Percentiles rank a stretch among this genome's conserved stretches.
Conservation (phyloP, 2,113 vertebrate genomes). For the Arvicanthis niloticus region DNA sequence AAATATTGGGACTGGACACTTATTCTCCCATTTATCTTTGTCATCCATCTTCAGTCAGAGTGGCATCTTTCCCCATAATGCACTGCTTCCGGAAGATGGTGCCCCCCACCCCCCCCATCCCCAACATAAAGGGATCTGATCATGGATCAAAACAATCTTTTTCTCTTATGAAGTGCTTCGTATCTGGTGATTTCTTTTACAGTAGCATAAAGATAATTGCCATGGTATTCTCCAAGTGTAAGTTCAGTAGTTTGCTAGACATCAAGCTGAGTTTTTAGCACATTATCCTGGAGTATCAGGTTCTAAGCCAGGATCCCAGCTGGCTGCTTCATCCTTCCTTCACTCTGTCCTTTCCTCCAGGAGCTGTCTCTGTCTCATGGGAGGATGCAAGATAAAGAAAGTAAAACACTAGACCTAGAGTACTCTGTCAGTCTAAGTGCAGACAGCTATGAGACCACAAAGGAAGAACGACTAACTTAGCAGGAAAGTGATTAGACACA, state of each 20-base stretch:
- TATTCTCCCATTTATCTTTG: neutral
- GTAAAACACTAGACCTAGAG: neutral
- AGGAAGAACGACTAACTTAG: conserved; percentile 40
- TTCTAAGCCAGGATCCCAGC: neutral
- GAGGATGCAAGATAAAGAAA: conserved; percentile 31
- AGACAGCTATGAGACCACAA: conserved; percentile 49
- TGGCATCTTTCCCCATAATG: neutral
- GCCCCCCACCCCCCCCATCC: too few relatives aligned
- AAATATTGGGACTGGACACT: neutral
- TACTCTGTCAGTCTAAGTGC: neutral
- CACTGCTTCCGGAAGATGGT: too few relatives aligned
- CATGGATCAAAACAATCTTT: neutral
- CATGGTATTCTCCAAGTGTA: neutral
- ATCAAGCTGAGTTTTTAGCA: neutral
- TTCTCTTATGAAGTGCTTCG: neutral
- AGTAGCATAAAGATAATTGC: neutral
- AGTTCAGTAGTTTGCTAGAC: neutral
- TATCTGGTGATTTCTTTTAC: neutral
- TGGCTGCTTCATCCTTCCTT: neutral
- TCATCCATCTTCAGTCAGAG: too few relatives aligned
- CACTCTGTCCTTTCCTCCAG: neutral
- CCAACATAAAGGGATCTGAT: neutral
- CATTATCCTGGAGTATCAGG: neutral
- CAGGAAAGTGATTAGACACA: conserved; percentile 11
- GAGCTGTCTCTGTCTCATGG: neutral